Conservation (phyloP, 2,888 invertebrate genomes). For the Odontocerum albicorne region DNA sequence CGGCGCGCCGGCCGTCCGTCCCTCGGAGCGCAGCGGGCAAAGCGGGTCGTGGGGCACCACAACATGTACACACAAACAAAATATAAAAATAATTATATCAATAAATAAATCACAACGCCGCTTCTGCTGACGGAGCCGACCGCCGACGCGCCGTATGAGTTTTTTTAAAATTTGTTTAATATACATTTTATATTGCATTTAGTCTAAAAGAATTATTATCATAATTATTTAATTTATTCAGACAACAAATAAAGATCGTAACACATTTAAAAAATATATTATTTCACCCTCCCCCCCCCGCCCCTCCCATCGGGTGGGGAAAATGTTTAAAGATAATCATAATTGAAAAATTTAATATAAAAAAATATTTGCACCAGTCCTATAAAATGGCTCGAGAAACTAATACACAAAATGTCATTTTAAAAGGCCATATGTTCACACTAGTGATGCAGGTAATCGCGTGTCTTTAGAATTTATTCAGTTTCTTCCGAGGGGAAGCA, state of each 20-base stretch:
- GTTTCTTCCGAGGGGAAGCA: no score
- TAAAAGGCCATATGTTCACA: background rate
- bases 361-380: slow-evolving; percentile 20
- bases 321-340: slow-evolving; percentile 10
- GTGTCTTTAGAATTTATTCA: no score
- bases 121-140: no score
- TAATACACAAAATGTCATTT: background rate
- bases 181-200: slow-evolving; percentile 14
- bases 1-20: background rate
- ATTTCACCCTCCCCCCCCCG: slow-evolving; percentile 16
- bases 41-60: no score
- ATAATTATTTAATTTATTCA: slow-evolving; percentile 13
- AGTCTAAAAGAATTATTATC: slow-evolving; percentile 15
- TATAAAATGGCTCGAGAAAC: background rate
- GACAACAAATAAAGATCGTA: slow-evolving; percentile 18
- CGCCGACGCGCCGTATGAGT: background rate
- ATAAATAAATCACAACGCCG: no score
- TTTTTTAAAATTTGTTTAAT: background rate
- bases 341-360: slow-evolving; percentile 15
- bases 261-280: slow-evolving; percentile 23
- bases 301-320: no score
- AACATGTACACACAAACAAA: slow-evolving; percentile 1
- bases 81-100: slow-evolving; percentile 5
- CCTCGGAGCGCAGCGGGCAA: background rate
- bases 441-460: no score